Evolutionary conservation across 2,113 vertebrate genomes (phyloP).

Genomic region (Pimephales promelas): DNA sequence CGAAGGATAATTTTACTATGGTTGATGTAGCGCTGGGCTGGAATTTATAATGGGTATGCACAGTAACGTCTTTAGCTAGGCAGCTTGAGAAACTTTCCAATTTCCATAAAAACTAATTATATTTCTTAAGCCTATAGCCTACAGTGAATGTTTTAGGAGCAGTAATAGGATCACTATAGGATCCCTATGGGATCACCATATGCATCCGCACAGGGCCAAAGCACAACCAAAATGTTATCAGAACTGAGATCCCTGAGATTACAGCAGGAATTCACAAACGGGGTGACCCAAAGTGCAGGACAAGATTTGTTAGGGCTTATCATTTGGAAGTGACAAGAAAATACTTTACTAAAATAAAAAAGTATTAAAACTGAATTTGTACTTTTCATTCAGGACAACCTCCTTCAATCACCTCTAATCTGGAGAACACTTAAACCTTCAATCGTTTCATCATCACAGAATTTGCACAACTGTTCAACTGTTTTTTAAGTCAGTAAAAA

Average conservation of each 20-base stretch:
- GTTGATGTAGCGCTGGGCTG: too few species aligned
- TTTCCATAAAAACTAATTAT: too few species aligned
- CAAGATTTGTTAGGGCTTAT: slow-evolving; percentile 18
- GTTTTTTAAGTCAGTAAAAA: too few species aligned
- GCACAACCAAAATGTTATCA: background rate
- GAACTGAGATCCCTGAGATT: slow-evolving; percentile 30
- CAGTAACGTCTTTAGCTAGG: too few species aligned
- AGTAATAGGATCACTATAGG: too few species aligned
- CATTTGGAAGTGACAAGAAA: background rate
- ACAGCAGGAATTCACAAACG: slow-evolving; percentile 19
- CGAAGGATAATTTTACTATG: too few species aligned
- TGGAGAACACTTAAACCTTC: background rate
- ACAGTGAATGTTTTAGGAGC: too few species aligned
- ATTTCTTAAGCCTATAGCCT: too few species aligned
- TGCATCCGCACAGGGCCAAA: too few species aligned
- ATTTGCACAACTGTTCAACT: background rate
- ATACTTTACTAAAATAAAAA: slow-evolving; percentile 14
- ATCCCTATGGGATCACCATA: too few species aligned
- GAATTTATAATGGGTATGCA: too few species aligned
- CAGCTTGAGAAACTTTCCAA: too few species aligned
- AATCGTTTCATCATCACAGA: background rate
- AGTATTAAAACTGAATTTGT: slow-evolving; percentile 1
- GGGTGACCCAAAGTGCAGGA: slow-evolving; percentile 17
- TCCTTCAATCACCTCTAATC: background rate
- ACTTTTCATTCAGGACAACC: background rate